A percentile compares a stretch with the other conserved stretches of the same genome.
Conservation (phyloP, 2,888 invertebrate genomes). For the Pyrgus malvae region DNA sequence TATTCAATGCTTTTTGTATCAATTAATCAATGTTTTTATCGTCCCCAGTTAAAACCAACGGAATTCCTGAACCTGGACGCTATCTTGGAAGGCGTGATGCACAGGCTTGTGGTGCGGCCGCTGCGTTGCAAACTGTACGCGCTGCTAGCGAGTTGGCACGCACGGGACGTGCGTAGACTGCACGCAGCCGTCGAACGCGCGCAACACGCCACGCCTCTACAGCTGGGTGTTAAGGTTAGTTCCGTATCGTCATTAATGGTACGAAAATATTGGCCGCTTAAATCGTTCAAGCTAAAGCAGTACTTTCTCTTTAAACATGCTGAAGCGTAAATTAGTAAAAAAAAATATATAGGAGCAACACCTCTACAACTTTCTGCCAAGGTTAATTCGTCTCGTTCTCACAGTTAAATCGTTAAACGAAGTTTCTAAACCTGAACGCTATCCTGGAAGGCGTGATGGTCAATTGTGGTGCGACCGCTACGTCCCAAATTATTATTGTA, state of each 20-base stretch:
- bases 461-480: constrained; percentile 93
- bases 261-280: too few relatives aligned
- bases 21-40: too few relatives aligned
- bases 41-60: constrained; percentile 88
- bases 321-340: too few relatives aligned
- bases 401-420: constrained; percentile 92
- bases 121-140: constrained; percentile 91
- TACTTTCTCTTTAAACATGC: too few relatives aligned
- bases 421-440: constrained; percentile 97
- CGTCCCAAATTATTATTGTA: constrained; percentile 93
- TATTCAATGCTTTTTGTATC: too few relatives aligned
- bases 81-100: constrained; percentile 96
- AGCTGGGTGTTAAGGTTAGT: constrained; percentile 85
- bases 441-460: constrained; percentile 97
- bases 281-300: too few relatives aligned
- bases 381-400: too few relatives aligned
- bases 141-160: constrained; percentile 94
- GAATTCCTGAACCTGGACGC: constrained; percentile 98
- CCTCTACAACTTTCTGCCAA: too few relatives aligned
- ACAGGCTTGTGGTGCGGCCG: constrained; percentile 93
- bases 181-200: constrained; percentile 87
- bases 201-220: constrained; percentile 84
- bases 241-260: too few relatives aligned
- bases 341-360: too few relatives aligned
- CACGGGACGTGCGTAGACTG: constrained; percentile 87